Conservation (phyloP, 2,113 vertebrate genomes). For the Eudyptes chrysolophus region DNA sequence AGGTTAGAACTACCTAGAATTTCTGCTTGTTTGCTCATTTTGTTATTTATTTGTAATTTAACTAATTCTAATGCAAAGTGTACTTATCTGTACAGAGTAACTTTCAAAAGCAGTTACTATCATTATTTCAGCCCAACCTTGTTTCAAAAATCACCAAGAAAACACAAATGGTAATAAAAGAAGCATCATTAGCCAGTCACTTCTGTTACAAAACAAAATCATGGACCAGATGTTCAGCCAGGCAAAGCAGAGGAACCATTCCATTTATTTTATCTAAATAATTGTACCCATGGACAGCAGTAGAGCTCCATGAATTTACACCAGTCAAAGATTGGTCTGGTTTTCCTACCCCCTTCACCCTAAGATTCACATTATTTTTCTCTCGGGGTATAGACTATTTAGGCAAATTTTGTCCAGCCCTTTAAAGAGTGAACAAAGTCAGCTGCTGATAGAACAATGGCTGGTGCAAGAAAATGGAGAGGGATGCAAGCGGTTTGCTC, state of each 20-base stretch:
- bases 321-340: neutral
- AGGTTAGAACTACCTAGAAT: neutral
- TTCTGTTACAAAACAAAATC: neutral
- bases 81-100: neutral
- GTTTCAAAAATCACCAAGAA: neutral
- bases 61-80: neutral
- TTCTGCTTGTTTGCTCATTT: neutral
- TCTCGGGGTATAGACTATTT: neutral
- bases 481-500: neutral
- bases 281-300: neutral
- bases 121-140: neutral
- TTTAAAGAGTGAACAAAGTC: neutral
- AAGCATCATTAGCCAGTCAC: neutral
- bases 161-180: neutral
- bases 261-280: neutral
- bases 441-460: neutral
- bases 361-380: neutral
- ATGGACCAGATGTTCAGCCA: neutral
- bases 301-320: neutral
- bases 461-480: neutral
- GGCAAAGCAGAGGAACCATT: neutral
- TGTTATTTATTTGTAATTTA: neutral
- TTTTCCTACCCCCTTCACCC: neutral
- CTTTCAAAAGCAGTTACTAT: neutral
- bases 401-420: neutral